Evolutionary conservation across 1,140 invertebrate species (phyloP), one percentile per base, ranked within the genome.

Genomic region (Drosophila pruinosa): DNA sequence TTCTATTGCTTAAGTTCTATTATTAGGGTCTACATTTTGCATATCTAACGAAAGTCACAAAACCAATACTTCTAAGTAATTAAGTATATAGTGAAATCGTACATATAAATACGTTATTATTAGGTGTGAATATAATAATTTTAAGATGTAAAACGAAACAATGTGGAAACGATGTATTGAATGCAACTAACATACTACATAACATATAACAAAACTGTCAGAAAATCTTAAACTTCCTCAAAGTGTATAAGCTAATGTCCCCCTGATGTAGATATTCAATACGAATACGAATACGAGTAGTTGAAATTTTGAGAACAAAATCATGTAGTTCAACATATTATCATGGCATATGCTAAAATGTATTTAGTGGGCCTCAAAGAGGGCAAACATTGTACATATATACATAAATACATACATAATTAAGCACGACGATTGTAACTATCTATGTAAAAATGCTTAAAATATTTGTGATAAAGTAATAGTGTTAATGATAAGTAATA

Each of bases 381-480:
- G 80, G 58, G 72, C 56, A 41, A 47, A 17, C 61, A 75, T 77
- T 86, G 80, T 85, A 85, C 38, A 85, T 86, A 86, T 24, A 72
- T 61, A 67, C 47, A 59, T 58, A 54, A 45, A 73, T 65, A 59
- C 50, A 65, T 34, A 43, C 52, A 57, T 48, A 72, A 22, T 65
- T 69, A 85, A 71, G 79, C 73, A 88, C 78, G 52, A 81, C 72
- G 73, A 88, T 88, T 88, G 82, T 88, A 88, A 82, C 75, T 88
- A 81, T 88, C 78, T 88, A 88, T 88, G 82, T 88, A 88, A 88
- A 88, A 88, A 88, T 88, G 82, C 82, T 88, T 88, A 88, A 88
- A 88, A 88, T 88, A 88, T 88, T 88, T 88, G 82, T 88, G 82
- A 88, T 88, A 88, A 88, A 88, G 82, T 88, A 86, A 88, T 88